These are phyloP conservation scores for Heterodera schachtii DNA, from an alignment of 1,140 invertebrate species.

Conservation along the genomic window DNA sequence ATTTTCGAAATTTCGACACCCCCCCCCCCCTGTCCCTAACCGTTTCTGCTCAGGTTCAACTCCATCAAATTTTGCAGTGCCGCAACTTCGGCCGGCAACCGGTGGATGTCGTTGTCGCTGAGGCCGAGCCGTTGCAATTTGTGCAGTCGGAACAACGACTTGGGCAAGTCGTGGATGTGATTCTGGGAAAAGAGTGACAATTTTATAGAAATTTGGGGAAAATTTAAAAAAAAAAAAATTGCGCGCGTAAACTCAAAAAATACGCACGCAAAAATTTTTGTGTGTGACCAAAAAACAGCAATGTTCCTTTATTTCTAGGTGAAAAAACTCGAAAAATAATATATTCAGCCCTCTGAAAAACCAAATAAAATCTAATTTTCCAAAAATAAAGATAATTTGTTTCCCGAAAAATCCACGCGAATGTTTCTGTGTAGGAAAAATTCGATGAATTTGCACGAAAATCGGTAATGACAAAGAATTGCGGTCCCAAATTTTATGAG, in stretches of 20 bases:
- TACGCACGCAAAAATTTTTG: neutral
- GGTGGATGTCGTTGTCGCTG: slow-evolving; percentile 97
- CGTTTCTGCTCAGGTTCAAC: slow-evolving; percentile 95
- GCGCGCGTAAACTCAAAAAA: neutral
- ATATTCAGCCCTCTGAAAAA: too few relatives aligned
- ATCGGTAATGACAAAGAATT: too few relatives aligned
- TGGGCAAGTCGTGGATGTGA: slow-evolving; percentile 92
- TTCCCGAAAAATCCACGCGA: too few relatives aligned
- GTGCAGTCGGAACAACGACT: slow-evolving; percentile 95
- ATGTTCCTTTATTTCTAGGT: too few relatives aligned
- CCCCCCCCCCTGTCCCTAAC: slow-evolving; percentile 68
- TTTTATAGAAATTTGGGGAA: neutral
- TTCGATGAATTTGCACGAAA: too few relatives aligned
- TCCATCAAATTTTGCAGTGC: slow-evolving; percentile 97
- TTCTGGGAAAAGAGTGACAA: slow-evolving; percentile 69
- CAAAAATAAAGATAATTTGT: too few relatives aligned
- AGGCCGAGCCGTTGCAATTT: slow-evolving; percentile 88
- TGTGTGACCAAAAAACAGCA: too few relatives aligned
- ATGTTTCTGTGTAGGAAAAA: too few relatives aligned
- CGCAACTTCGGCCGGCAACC: slow-evolving; percentile 89
- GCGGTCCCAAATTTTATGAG: too few relatives aligned
- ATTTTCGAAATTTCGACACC: too few relatives aligned
- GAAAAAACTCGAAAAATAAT: too few relatives aligned
- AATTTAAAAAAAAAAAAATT: neutral
- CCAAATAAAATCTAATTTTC: too few relatives aligned